A percentile compares a stretch with the other conserved stretches of the same genome.
phyloP scores from a whole-genome alignment of 2,888 invertebrate genomes.

The Coelogynopora nodosa region DNA sequence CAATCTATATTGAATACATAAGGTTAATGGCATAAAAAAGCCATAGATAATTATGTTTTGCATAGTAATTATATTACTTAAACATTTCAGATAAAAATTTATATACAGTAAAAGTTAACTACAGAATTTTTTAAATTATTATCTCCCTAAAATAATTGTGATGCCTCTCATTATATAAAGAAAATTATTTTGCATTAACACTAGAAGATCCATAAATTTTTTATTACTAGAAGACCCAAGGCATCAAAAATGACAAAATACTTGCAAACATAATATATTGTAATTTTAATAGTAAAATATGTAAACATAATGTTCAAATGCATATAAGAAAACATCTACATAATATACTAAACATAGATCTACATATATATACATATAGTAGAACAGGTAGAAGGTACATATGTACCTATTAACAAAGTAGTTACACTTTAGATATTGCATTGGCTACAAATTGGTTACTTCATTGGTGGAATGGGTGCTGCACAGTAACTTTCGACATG shows the following conservation, averaged over 20 bases:
- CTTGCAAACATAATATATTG: conserved; percentile 9
- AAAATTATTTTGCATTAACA: no score
- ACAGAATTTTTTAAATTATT: no score
- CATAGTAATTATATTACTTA: no score
- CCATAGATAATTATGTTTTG: no score
- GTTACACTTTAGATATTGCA: conserved; percentile 2
- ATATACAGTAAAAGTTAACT: no score
- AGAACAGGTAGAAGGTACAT: conserved; percentile 11
- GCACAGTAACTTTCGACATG: background rate
- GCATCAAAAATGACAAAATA: background rate
- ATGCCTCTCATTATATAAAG: no score
- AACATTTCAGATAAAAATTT: no score
- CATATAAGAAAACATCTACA: conserved; percentile 20
- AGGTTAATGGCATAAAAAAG: no score
- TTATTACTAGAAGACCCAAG: conserved; percentile 23
- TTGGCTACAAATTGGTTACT: background rate
- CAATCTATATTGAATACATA: no score
- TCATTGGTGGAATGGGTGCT: conserved; percentile 7
- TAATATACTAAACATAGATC: conserved; percentile 25
- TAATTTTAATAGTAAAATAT: conserved; percentile 31
- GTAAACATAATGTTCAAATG: conserved; percentile 28
- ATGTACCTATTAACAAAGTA: conserved; percentile 16
- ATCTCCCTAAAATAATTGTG: no score
- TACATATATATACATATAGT: background rate
- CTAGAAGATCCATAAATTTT: conserved; percentile 5